These are phyloP conservation scores for Trachurus trachurus DNA, from an alignment of 2,797 vertebrate species.

Conservation along the genomic window DNA sequence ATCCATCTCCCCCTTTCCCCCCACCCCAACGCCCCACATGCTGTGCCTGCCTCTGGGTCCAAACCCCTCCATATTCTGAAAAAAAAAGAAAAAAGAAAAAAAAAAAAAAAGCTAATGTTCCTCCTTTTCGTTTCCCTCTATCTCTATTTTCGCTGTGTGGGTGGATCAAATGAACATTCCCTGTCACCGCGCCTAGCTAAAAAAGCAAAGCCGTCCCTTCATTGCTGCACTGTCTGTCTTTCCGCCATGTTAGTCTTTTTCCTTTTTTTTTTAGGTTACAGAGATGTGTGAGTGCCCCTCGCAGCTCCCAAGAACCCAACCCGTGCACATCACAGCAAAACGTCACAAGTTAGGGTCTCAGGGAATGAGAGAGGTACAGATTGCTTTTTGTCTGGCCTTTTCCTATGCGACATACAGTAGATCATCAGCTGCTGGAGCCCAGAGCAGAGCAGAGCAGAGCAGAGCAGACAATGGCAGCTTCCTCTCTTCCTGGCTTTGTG, in stretches of 20 bases:
- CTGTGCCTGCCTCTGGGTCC: conserved; percentile 62
- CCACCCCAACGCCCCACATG: conserved; percentile 27
- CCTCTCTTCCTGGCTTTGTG: conserved; percentile 65
- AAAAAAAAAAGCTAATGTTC: conserved; percentile 51
- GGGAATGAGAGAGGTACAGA: conserved; percentile 98
- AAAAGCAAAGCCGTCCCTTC: conserved; percentile 42
- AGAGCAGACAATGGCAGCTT: conserved; percentile 73
- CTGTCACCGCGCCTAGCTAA: conserved; percentile 27
- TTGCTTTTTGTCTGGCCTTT: conserved; percentile 52
- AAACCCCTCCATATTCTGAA: conserved; percentile 53
- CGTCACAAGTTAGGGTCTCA: conserved; percentile 99
- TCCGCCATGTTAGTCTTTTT: conserved; percentile 59
- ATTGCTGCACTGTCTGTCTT: conserved; percentile 52
- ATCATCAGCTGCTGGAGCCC: conserved; percentile 59
- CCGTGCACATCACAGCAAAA: conserved; percentile 99
- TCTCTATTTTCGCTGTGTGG: conserved; percentile 38
- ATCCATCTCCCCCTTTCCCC: conserved; percentile 42
- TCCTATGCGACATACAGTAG: conserved; percentile 44
- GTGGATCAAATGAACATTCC: conserved; percentile 49
- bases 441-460: conserved; percentile 37
- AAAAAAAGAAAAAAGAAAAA: not conserved
- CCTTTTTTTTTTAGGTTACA: conserved; percentile 38
- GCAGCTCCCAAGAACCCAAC: conserved; percentile 99
- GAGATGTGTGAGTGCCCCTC: conserved; percentile 94
- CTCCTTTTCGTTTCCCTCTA: conserved; percentile 43